Evolutionary conservation across 2,113 vertebrate species (phyloP).

Genomic region (Suricata suricatta): DNA sequence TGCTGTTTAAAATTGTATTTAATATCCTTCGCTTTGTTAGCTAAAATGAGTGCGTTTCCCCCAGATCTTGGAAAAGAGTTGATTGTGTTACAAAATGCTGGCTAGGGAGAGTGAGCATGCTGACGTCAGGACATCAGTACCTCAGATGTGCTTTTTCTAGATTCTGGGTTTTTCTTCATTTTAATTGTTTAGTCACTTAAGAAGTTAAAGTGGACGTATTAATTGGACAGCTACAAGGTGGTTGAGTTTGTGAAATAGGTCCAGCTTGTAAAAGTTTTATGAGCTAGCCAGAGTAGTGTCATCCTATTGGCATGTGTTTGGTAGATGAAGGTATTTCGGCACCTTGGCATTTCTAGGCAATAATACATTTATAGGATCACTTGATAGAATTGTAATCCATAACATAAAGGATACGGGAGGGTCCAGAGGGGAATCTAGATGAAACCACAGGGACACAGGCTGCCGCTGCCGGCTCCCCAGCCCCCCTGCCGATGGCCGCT

Average conservation of each 20-base stretch:
- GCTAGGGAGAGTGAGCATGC: background rate
- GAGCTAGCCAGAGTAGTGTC: background rate
- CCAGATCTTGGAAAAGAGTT: background rate
- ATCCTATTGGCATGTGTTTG: background rate
- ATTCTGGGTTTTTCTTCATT: background rate
- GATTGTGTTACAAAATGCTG: no score
- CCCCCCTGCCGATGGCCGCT: background rate
- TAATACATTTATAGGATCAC: background rate
- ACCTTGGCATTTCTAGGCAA: background rate
- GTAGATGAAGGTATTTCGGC: background rate
- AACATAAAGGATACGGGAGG: background rate
- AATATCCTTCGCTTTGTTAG: background rate
- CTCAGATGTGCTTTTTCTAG: background rate
- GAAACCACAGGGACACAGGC: background rate
- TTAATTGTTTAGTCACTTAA: background rate
- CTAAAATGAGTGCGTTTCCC: background rate
- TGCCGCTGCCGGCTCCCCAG: background rate
- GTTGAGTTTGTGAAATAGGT: background rate
- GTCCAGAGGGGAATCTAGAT: no score
- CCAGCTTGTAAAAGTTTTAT: background rate
- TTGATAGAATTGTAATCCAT: background rate
- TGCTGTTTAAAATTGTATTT: background rate
- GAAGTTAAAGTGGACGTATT: background rate
- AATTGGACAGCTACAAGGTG: background rate
- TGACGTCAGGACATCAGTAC: fast-evolving